Base-by-base conservation (phyloP, 2,113 vertebrate genomes). In the Haemorhous mexicanus region DNA sequence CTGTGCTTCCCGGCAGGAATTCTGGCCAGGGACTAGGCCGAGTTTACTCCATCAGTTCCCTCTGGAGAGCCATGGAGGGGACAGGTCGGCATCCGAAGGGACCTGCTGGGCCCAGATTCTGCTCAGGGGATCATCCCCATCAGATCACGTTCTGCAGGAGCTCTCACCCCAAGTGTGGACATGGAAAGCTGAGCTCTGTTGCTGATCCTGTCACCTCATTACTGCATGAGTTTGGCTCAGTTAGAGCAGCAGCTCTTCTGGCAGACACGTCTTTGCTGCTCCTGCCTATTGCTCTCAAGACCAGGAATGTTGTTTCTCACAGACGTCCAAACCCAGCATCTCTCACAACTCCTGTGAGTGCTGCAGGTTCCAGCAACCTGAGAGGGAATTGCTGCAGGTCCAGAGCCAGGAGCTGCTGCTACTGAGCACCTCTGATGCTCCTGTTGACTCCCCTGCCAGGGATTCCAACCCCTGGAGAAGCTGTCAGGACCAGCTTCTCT, bases 61-160 rank as follows among this genome's bases (percentile, higher is more conserved):
- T 33, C 53, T 24, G n/a, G 21, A 39, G 58, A 68, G 23, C 59
- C 19, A 4, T 0, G 9, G 33, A 35, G 17, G 32, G 32, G 30
- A 41, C 19, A 15, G 26, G 16, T 2, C 0, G 0, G 7, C 11
- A 6, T 12, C 23, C 4, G 7, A 4, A 0, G 0, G 50, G 37
- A 44, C 19, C 5, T 30, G 24, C 49, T 8, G 59, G 6, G 44
- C 39, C 53, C n/a, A 9, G 12, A 7, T 70, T 39, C 61, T 87
- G 46, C 82, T 2, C 5, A 28, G 46, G 17, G 27, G 6, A 47
- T 24, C 43, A 2, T 53, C 50, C 30, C 70, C n/a, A 0, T n/a
- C 19, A 0, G 19, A 7, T 56, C 19, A 2, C 1, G 0, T 18
- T 26, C 56, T 39, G 35, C 76, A 27, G 79, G 39, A n/a, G 32